Conservation (phyloP, 2,797 vertebrate species). For the Coregonus ussuriensis region DNA sequence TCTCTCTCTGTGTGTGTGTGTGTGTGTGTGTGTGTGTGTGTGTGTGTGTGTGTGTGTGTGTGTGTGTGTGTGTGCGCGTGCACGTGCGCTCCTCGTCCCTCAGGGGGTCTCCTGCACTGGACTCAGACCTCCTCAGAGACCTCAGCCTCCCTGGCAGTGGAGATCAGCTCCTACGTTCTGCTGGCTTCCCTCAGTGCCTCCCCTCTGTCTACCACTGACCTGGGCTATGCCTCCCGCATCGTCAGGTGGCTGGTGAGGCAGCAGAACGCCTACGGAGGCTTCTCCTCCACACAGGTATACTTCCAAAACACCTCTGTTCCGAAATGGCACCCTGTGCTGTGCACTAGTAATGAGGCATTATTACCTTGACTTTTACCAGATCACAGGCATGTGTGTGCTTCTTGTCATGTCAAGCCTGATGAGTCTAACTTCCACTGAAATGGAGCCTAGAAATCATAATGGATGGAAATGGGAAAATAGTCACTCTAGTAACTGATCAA, state of each 20-base stretch:
- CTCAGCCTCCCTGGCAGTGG: constrained; percentile 76
- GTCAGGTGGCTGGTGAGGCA: constrained; percentile 79
- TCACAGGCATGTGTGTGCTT: neutral
- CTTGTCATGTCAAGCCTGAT: neutral
- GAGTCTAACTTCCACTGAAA: neutral
- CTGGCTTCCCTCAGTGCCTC: constrained; percentile 73
- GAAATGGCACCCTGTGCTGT: neutral
- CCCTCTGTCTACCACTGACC: constrained; percentile 60
- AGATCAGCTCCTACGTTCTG: constrained; percentile 72
- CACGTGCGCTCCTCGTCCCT: constrained; percentile 1
- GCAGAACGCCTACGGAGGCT: constrained; percentile 81
- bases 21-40: no score
- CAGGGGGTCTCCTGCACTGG: constrained; percentile 69
- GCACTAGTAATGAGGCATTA: neutral
- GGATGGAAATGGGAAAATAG: no score
- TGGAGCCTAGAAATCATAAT: neutral
- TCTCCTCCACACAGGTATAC: constrained; percentile 85
- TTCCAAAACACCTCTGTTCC: neutral
- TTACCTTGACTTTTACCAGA: neutral
- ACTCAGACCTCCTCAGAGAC: constrained; percentile 43
- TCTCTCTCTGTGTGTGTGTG: no score
- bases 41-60: constrained; percentile 42
- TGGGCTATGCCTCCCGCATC: constrained; percentile 66
- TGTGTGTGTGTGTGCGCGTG: no score
- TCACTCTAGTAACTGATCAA: no score